phyloP scores from a whole-genome alignment of 2,888 invertebrate species.

The Thecophora atra region DNA sequence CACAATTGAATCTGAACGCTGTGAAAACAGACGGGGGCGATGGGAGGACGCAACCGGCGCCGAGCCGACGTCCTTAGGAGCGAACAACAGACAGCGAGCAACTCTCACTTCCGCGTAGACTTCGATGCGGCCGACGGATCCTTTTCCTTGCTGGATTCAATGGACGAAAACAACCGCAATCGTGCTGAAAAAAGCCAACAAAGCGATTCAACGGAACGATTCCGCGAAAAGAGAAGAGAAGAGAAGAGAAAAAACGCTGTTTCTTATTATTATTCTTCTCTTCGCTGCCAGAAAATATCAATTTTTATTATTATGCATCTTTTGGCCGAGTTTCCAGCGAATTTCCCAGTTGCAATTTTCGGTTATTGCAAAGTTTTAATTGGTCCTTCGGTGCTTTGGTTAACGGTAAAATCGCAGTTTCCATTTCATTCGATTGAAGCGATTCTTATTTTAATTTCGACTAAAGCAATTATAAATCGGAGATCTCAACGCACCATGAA shows the following conservation, averaged over 20 bases:
- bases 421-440: neutral
- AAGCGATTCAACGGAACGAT: neutral
- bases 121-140: neutral
- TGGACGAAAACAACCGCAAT: neutral
- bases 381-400: neutral
- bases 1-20: neutral
- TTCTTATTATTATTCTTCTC: neutral
- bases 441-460: neutral
- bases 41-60: neutral
- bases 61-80: neutral
- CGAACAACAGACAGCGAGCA: constrained; percentile 18
- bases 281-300: neutral
- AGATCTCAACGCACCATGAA: too few relatives aligned
- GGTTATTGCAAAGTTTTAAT: neutral
- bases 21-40: neutral
- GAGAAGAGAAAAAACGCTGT: neutral
- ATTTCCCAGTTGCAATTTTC: neutral
- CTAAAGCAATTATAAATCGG: neutral
- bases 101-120: constrained; percentile 25
- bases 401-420: neutral
- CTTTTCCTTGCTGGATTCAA: neutral
- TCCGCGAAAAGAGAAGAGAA: neutral
- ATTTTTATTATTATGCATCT: neutral
- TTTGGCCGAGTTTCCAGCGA: neutral
- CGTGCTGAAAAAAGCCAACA: neutral